Evolutionary conservation across 2,888 invertebrate species (phyloP).

Genomic region (Anthrax anthrax): DNA sequence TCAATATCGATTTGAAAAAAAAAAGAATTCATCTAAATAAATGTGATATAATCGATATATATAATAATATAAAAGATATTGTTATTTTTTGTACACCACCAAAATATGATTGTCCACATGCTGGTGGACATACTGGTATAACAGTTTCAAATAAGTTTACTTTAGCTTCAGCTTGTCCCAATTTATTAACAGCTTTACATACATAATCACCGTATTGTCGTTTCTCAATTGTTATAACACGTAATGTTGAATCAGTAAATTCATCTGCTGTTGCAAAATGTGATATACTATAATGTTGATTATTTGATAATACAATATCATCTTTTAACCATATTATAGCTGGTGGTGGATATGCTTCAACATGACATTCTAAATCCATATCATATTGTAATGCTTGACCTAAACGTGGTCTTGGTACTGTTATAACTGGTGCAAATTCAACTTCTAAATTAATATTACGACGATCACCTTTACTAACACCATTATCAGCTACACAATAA

Average conservation of each 20-base stretch:
- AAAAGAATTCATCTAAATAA: not conserved
- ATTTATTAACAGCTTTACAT: conserved; percentile 78
- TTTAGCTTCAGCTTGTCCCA: conserved; percentile 63
- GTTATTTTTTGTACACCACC: conserved; percentile 27
- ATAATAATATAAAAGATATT: conserved; percentile 36
- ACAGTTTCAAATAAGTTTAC: conserved; percentile 80
- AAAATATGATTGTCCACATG: conserved; percentile 44
- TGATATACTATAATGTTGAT: conserved; percentile 82
- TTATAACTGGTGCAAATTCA: conserved; percentile 77
- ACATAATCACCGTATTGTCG: conserved; percentile 73
- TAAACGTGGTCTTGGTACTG: conserved; percentile 66
- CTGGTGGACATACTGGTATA: conserved; percentile 85
- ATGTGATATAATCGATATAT: conserved; percentile 11
- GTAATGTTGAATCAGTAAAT: conserved; percentile 77
- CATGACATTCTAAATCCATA: conserved; percentile 88
- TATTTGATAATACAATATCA: conserved; percentile 64
- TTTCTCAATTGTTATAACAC: conserved; percentile 83
- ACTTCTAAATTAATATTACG: conserved; percentile 82
- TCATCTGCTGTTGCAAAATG: conserved; percentile 87
- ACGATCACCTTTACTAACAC: conserved; percentile 70
- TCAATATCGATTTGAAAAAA: too few species aligned
- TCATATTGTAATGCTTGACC: conserved; percentile 83
- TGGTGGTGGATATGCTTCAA: conserved; percentile 88
- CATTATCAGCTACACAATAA: conserved; percentile 84
- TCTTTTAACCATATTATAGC: conserved; percentile 86